phyloP scores from a whole-genome alignment of 2,888 invertebrate species.

The Atherix ibis region DNA sequence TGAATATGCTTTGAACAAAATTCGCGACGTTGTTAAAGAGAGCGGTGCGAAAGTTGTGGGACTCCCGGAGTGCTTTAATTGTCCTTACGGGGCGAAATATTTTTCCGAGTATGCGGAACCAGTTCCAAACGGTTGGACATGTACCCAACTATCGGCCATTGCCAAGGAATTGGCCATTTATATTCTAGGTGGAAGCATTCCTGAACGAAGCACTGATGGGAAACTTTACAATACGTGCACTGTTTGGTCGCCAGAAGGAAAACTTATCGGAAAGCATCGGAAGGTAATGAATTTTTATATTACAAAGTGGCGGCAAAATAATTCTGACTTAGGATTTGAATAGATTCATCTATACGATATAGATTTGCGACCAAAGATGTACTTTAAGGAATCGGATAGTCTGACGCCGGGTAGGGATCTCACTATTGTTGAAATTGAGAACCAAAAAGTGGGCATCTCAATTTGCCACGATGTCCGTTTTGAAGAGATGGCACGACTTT shows the following conservation, averaged over 20 bases:
- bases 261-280: slow-evolving; percentile 61
- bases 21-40: slow-evolving; percentile 46
- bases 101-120: slow-evolving; percentile 74
- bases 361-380: slow-evolving; percentile 75
- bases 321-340: not conserved
- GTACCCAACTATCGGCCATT: slow-evolving; percentile 48
- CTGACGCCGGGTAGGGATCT: slow-evolving; percentile 60
- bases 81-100: slow-evolving; percentile 70
- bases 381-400: slow-evolving; percentile 77
- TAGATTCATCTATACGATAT: slow-evolving; percentile 91
- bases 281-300: slow-evolving; percentile 46
- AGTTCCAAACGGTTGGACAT: slow-evolving; percentile 70
- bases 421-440: slow-evolving; percentile 54
- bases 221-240: slow-evolving; percentile 74
- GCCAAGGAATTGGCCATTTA: slow-evolving; percentile 63
- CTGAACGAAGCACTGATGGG: slow-evolving; percentile 58
- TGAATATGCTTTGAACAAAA: slow-evolving; percentile 45
- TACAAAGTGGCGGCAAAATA: not conserved
- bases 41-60: slow-evolving; percentile 45
- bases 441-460: slow-evolving; percentile 70
- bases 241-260: slow-evolving; percentile 64
- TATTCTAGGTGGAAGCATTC: slow-evolving; percentile 80
- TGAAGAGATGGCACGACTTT: slow-evolving; percentile 66
- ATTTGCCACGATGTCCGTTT: slow-evolving; percentile 93
- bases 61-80: slow-evolving; percentile 84